A percentile compares a stretch with the other conserved stretches of the same genome.
These are phyloP conservation scores for Andrena haemorrhoa DNA, from an alignment of 2,888 invertebrate genomes.

Conservation along the genomic window DNA sequence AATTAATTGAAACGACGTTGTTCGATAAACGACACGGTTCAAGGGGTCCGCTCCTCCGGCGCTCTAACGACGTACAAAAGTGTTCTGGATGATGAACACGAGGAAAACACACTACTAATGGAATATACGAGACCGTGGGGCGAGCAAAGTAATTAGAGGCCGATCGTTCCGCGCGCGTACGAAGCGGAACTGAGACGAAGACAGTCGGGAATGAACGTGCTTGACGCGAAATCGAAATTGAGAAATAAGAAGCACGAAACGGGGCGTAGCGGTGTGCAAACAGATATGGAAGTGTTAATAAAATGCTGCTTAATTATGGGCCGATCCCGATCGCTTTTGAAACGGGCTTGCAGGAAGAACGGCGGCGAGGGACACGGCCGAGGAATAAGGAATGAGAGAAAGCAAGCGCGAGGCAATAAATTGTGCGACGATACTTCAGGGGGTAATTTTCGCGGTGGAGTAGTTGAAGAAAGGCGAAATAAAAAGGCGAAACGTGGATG, in stretches of 20 bases:
- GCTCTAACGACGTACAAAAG: slow-evolving; percentile 35
- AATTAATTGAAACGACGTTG: slow-evolving; percentile 64
- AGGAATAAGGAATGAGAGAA: neutral
- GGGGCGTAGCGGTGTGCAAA: neutral
- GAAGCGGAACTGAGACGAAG: neutral
- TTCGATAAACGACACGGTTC: slow-evolving; percentile 65
- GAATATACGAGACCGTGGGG: slow-evolving; percentile 40
- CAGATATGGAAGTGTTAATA: neutral
- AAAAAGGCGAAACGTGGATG: neutral
- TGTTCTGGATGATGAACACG: slow-evolving; percentile 30
- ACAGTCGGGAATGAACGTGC: neutral
- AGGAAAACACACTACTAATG: slow-evolving; percentile 11
- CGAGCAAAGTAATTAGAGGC: slow-evolving; percentile 49
- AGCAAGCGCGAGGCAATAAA: neutral
- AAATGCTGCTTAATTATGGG: neutral
- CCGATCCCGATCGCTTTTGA: neutral
- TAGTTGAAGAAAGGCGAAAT: neutral
- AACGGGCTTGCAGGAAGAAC: too few species aligned
- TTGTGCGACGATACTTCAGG: neutral
- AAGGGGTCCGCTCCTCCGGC: slow-evolving; percentile 13
- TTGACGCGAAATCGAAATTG: neutral
- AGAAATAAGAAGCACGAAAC: neutral
- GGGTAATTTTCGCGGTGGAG: neutral
- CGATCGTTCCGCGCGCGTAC: slow-evolving; percentile 11
- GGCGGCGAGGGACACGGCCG: neutral